These are phyloP conservation scores for Axis porcinus DNA, from an alignment of 2,113 vertebrate species.

Conservation along the genomic window DNA sequence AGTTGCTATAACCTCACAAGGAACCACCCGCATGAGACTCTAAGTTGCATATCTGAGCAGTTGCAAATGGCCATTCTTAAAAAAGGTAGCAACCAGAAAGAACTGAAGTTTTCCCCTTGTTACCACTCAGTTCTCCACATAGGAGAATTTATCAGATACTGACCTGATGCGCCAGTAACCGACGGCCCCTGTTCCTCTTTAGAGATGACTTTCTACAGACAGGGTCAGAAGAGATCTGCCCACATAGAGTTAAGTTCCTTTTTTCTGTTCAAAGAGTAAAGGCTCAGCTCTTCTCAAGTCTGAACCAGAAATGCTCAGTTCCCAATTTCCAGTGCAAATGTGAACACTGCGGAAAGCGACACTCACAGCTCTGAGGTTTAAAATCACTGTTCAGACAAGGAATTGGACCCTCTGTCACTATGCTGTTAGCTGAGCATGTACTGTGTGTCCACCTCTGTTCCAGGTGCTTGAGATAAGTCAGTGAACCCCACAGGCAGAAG, in stretches of 20 bases:
- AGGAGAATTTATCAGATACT: not conserved
- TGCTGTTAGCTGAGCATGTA: not conserved
- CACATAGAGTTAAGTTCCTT: not conserved
- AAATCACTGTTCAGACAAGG: not conserved
- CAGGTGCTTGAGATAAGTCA: not conserved
- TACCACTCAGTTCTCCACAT: not conserved
- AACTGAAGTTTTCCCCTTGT: not conserved
- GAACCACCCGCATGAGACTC: not conserved
- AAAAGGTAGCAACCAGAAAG: not conserved
- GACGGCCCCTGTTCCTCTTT: not conserved
- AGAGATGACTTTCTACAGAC: not conserved
- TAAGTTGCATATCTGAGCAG: not conserved
- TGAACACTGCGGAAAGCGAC: not conserved
- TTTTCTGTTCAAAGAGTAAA: not conserved
- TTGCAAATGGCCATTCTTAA: not conserved
- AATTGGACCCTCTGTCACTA: too few relatives aligned
- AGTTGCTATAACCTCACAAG: not conserved
- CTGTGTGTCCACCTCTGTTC: not conserved
- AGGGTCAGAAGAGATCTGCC: not conserved
- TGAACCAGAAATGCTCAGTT: not conserved
- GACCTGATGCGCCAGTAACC: not conserved
- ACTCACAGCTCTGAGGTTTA: not conserved
- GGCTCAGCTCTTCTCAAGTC: not conserved
- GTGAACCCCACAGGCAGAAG: not conserved
- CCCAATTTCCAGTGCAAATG: not conserved